A percentile compares a stretch with the other conserved stretches of the same genome.
These are phyloP conservation scores for Gulo gulo DNA, from an alignment of 2,113 vertebrate species.

Conservation along the genomic window DNA sequence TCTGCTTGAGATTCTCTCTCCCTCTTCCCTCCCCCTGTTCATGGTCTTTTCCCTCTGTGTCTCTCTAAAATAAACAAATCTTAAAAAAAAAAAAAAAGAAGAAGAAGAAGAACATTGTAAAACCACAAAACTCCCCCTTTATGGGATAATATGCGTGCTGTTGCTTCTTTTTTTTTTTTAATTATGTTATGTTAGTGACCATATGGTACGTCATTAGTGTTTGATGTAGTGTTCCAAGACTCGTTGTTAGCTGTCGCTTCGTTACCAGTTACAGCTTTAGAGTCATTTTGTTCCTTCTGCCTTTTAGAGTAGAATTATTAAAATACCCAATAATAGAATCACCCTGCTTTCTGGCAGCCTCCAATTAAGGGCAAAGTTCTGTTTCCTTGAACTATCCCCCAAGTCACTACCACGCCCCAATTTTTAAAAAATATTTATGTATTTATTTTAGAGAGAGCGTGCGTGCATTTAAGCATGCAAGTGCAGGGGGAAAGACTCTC, in stretches of 20 bases:
- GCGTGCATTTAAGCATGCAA: rapidly evolving
- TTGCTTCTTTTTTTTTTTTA: neutral
- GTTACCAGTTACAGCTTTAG: neutral
- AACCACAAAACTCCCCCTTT: neutral
- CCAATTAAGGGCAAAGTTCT: neutral
- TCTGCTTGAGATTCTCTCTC: neutral
- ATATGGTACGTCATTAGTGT: too few relatives aligned
- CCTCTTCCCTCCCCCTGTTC: neutral
- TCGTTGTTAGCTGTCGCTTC: neutral
- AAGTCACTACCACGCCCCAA: neutral
- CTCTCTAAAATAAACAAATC: neutral
- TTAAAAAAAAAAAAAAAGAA: neutral
- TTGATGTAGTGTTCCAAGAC: too few relatives aligned
- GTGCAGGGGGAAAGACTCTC: neutral
- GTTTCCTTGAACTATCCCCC: neutral
- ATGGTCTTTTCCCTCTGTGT: neutral
- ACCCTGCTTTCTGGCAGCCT: neutral
- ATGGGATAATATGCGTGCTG: neutral
- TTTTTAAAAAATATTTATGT: neutral
- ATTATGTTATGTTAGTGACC: too few relatives aligned
- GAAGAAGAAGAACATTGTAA: neutral
- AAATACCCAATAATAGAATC: neutral
- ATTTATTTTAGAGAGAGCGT: neutral
- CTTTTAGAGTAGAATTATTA: neutral
- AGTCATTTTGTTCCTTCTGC: neutral